These are phyloP conservation scores for Yponomeuta sedellus DNA, from an alignment of 2,888 invertebrate species.

Conservation along the genomic window DNA sequence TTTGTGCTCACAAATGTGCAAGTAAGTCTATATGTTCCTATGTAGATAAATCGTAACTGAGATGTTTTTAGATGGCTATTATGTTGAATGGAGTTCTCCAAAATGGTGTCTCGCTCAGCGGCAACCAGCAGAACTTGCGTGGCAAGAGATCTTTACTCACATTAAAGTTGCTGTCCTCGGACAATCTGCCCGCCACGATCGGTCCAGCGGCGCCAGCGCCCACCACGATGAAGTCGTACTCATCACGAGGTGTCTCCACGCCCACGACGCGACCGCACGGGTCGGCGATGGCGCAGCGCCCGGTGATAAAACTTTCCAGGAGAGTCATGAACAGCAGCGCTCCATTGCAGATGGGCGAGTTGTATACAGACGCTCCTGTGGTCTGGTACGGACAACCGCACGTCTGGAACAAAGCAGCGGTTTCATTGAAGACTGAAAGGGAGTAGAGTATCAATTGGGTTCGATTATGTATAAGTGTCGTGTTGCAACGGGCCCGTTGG, in stretches of 20 bases:
- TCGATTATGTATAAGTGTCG: no score
- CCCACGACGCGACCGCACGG: constrained; percentile 74
- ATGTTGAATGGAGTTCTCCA: no score
- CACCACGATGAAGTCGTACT: constrained; percentile 80
- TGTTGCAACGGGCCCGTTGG: no score
- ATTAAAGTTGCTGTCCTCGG: constrained; percentile 72
- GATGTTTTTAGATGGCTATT: no score
- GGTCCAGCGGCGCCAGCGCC: constrained; percentile 80
- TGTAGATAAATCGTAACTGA: no score
- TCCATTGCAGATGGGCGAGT: constrained; percentile 72
- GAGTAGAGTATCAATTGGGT: no score
- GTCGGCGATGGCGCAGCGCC: constrained; percentile 65
- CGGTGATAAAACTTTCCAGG: constrained; percentile 74
- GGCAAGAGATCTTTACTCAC: constrained; percentile 24
- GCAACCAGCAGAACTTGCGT: no score
- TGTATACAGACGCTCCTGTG: constrained; percentile 66
- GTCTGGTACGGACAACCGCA: constrained; percentile 69
- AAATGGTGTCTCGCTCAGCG: no score
- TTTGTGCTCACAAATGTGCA: no score
- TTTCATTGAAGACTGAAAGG: no score
- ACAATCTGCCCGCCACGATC: constrained; percentile 77
- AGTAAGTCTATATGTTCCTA: no score
- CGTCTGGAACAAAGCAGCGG: constrained; percentile 30
- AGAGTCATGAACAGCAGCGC: constrained; percentile 76
- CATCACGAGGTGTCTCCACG: constrained; percentile 38